A percentile compares a stretch with the other conserved stretches of the same genome.
Conservation (phyloP, 2,888 invertebrate species). For the Cheilosia soror region DNA sequence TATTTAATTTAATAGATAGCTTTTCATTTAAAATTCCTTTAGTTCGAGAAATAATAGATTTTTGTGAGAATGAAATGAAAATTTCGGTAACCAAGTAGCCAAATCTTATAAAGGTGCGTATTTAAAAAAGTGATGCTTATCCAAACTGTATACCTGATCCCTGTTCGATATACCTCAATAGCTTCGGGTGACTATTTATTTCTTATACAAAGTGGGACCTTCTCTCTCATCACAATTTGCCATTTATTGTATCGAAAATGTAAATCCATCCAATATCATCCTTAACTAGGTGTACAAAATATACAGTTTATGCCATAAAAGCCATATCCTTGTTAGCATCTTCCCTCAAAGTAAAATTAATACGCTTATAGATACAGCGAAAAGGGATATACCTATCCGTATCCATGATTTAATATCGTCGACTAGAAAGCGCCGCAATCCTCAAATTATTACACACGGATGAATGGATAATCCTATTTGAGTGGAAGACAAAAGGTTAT, state of each 20-base stretch:
- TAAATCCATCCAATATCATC: neutral
- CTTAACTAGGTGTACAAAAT: conserved; percentile 23
- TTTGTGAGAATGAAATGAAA: no score
- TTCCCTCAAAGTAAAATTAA: neutral
- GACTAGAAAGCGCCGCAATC: conserved; percentile 51
- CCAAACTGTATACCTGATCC: no score
- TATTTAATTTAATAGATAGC: no score
- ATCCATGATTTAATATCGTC: conserved; percentile 66
- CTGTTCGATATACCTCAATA: no score
- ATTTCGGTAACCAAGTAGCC: no score
- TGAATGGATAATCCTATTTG: conserved; percentile 73
- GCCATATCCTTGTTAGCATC: conserved; percentile 49
- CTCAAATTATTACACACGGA: conserved; percentile 71
- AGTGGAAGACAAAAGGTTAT: conserved; percentile 75
- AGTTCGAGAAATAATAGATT: no score
- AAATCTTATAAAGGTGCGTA: no score
- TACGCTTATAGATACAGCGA: neutral
- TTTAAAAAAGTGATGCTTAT: no score
- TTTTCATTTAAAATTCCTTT: no score
- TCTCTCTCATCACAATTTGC: neutral
- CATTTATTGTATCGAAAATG: conserved; percentile 7
- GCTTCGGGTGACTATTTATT: no score
- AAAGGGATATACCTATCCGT: conserved; percentile 40
- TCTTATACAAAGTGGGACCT: no score
- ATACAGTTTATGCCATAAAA: conserved; percentile 32